Base-by-base conservation (phyloP, 2,113 vertebrate species). In the Psilopsiagon aymara region DNA sequence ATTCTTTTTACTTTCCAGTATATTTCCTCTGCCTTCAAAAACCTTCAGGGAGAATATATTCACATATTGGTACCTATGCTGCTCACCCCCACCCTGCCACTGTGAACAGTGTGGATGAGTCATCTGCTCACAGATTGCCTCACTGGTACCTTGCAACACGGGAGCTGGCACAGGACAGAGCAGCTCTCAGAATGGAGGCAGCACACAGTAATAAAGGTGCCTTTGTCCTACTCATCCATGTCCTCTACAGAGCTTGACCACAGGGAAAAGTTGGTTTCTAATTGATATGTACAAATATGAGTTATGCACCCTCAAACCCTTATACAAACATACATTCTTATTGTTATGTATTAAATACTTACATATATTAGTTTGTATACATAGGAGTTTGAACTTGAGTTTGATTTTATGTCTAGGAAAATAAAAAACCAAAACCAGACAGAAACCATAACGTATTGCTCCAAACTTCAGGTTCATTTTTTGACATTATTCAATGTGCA, bases 111-210 rank as follows among this genome's bases (percentile, higher is more conserved):
- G 62, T 17, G 82, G 81, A 52, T 85, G 93, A 95, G 84, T 85
- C 93, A 95, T 87, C 70, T 52, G 69, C 69, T 91, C 86, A 23
- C 94, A 92, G 80, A 55, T 60, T 91, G 77, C 63, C 3, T 10
- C 6, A 0, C 1, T 74, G 70, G 67, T 62, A 14, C 89, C 78
- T 63, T 23, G 55, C 53, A 43, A 17, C 69, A 8, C 2, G 0
- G 83, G 52, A 78, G 81, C 84, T 95, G 95, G 94, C 93, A 82
- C 89, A 41, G 69, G 39, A 49, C 25, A 71, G 68, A 70, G 77
- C 51, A 21, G 33, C 60, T 69, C 60, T 70, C 77, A 6, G 62
- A 47, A 9, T 28, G 11, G 33, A 60, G 73, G 35, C 59, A 88
- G 13, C 28, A 49, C 47, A 1, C 46, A 12, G 6, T 16, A 28